Base-by-base conservation (phyloP, 64 coral and sea anemone genomes). In the Montipora cactus region DNA sequence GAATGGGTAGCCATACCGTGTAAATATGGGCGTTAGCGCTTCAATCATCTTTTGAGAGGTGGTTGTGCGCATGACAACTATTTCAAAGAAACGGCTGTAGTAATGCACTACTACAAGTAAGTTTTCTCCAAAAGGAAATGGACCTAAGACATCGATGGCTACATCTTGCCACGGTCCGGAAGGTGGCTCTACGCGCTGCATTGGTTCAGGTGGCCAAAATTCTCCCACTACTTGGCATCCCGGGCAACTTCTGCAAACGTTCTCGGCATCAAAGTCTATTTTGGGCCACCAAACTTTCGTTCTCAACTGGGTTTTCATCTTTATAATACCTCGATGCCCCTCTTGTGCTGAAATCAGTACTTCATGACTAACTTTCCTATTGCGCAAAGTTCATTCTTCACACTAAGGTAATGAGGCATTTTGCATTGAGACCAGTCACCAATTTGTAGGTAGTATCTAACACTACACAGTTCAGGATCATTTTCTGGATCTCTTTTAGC, bases 191-290 rank as follows among this genome's bases (percentile, higher is more conserved):
- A 25, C 25, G 25, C 25, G 25, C 25, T 25, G 1, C 76, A 95
- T 87, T 7, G 37, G 89, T 66, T 90, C 89, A 47, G 89, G 94
- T 4, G 75, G 22, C 0, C 13, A 57, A 87, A 87, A 87, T 45
- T 91, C 59, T 49, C 74, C 84, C 11, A 95, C 94, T 0, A 95
- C 89, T 64, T 80, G 94, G 53, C 89, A 95, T 5, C 94, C 75
- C 49, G 87, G 84, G 21, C 89, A 81, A 6, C 66, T 44, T 44
- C 86, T 53, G 23, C 89, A 81, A 16, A 91, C 62, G 7, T 15
- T 52, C 50, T 91, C 89, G 0, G 62, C 81, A 59, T 91, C 89
- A 0, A 23, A 0, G 19, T 80, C 88, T 48, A 91, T 80, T 15
- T 37, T 90, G 1, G 25, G 25, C 25, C 25, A 25, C 25, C 25